Conservation (phyloP, 2,113 vertebrate species). For the Scomber colias region DNA sequence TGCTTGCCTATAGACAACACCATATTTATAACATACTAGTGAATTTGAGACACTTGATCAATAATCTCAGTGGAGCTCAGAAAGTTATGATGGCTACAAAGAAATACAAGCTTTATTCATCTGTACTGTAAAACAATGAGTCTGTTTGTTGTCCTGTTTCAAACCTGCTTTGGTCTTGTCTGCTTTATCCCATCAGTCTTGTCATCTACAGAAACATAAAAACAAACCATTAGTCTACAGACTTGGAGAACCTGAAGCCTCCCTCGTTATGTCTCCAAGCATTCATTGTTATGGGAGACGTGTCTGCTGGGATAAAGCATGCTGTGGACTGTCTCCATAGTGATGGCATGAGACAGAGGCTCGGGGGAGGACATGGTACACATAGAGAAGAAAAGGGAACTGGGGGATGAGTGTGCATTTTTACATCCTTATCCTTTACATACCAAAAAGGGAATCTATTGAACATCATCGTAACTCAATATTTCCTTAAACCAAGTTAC, state of each 20-base stretch:
- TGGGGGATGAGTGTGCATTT: background rate
- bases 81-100: no score
- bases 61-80: background rate
- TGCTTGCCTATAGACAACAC: background rate
- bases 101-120: background rate
- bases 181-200: background rate
- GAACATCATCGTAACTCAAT: background rate
- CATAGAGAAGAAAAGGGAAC: background rate
- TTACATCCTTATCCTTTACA: background rate
- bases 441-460: background rate
- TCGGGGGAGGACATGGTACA: background rate
- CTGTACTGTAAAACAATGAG: no score
- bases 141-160: background rate
- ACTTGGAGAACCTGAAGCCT: background rate
- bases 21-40: background rate
- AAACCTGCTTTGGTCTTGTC: background rate
- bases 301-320: constrained; percentile 60
- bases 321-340: constrained; percentile 59
- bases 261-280: constrained; percentile 4
- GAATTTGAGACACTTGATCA: background rate
- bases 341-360: constrained; percentile 43
- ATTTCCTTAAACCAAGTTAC: background rate
- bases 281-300: constrained; percentile 68
- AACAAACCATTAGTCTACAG: background rate
- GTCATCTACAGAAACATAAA: constrained; percentile 18